Evolutionary conservation across 1,140 invertebrate species (phyloP), one percentile per base, ranked within the genome.

Genomic region (Danaus melanippus): DNA sequence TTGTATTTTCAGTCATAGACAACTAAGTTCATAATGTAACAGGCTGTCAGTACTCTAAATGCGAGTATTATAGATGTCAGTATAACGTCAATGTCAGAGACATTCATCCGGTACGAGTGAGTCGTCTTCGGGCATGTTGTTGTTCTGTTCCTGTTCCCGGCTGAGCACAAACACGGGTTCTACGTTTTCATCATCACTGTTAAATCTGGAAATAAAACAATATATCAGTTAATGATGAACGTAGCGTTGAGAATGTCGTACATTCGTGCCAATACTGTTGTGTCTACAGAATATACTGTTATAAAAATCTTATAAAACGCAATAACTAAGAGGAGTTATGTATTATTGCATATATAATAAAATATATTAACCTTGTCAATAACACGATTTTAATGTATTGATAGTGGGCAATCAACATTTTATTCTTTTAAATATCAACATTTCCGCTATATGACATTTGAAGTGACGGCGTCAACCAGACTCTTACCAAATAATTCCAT

Each of bases 131-230:
- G 67, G 62, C 50, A 69, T 63, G 49, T 82, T 84, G 46, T 84
- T 82, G 53, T 84, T 82, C 52, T 82, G 76, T 64, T 84, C 80
- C 49, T 71, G 67, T 44, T 79, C 76, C 41, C 74, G 64, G 48
- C 66, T 74, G 58, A 84, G 58, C 21, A 81, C 72, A 49, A 79
- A 81, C 6, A 74, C 73, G n/a, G 81, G 81, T 46, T 84, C 81
- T 40, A 84, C 76, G 32, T 77, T 79, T 50, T 83, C 78, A 42
- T 83, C 79, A 7, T 75, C 75, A 52, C 65, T 73, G 50, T 76
- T 80, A 53, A 81, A 85, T 63, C 79, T 83, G 63, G 15, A 74
- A 79, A 48, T 9, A 60, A 15, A 53, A 6, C 12, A 58, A 17
- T 41, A 12, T 10, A 32, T 32, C 21, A 32, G 4, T 32, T 32